Evolutionary conservation across 2,113 vertebrate genomes (phyloP), one percentile per base, ranked within the genome.

Genomic region (Chiloscyllium plagiosum): DNA sequence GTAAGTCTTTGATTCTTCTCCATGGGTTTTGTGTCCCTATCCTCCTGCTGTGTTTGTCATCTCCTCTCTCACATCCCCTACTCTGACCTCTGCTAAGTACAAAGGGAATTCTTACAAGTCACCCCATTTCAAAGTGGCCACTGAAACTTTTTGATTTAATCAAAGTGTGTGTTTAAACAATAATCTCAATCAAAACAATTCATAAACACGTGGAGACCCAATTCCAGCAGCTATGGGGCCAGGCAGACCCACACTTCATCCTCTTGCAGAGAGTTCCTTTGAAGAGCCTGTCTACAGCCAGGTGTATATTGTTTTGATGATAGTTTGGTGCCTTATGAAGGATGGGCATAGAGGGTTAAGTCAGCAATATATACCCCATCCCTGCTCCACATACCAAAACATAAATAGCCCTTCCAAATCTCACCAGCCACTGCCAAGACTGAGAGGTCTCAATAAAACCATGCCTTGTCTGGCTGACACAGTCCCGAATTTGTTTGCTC

Each of bases 321-420:
- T 80, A 89, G 65, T 0, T 0, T 22, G 72, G 76, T 96, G 96
- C 94, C 96, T 66, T 95, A 95, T 78, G 96, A 95, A 96, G 95
- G 42, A 96, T 50, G 6, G 12, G 78, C 12, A 15, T 12, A 17
- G n/a, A 13, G 33, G 78, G 37, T n/a, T 13, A 20, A 87, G 47
- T 24, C 47, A 56, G 22, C 50, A 29, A 47, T 29, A 15, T 52
- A 56, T 47, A 56, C 2, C 2, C 22, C 85, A 56, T 78, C 0
- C 86, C 96, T 68, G 13, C 69, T 96, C 86, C 96, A 89, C 94
- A 3, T 61, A 42, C 87, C 96, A 56, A 96, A 96, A 96, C 93
- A 95, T 37, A 68, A n/a, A 76, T 83, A 95, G 95, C 96, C 97
- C 98, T 98, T 97, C 97, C 98, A n/a, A n/a, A n/a, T n/a, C n/a